These are phyloP conservation scores for Argyra leucocephala DNA, from an alignment of 2,888 invertebrate species.

Conservation along the genomic window DNA sequence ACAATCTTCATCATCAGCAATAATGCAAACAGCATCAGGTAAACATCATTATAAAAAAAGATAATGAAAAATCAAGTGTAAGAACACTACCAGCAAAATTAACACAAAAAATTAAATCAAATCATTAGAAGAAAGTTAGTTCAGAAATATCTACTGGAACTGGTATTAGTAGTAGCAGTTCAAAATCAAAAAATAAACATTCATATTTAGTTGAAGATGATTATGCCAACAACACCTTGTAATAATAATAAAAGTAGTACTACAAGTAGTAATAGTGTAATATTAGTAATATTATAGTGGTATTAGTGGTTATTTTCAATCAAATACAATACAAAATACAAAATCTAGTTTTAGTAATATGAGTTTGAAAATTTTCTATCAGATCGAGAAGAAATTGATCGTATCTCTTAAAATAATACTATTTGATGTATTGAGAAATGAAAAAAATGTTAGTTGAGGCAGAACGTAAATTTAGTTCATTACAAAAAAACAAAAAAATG, in stretches of 20 bases:
- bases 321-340: conserved; percentile 41
- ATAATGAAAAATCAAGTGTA: conserved; percentile 40
- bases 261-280: conserved; percentile 18
- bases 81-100: conserved; percentile 39
- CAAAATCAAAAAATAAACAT: conserved; percentile 34
- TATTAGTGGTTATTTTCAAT: conserved; percentile 34
- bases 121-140: conserved; percentile 38
- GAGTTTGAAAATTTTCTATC: conserved; percentile 65
- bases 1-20: conserved; percentile 10
- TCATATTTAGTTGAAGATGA: conserved; percentile 15
- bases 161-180: conserved; percentile 27
- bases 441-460: conserved; percentile 45
- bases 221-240: conserved; percentile 15
- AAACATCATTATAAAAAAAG: conserved; percentile 30
- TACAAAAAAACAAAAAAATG: no score
- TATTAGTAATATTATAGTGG: no score
- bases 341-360: conserved; percentile 60
- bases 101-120: conserved; percentile 40
- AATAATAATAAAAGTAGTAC: conserved; percentile 20
- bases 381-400: conserved; percentile 50
- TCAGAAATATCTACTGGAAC: conserved; percentile 24
- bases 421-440: conserved; percentile 54
- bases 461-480: conserved; percentile 45
- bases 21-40: conserved; percentile 14
- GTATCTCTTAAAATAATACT: conserved; percentile 45